These are phyloP conservation scores for Rostratula benghalensis DNA, from an alignment of 2,113 vertebrate species.

Conservation along the genomic window DNA sequence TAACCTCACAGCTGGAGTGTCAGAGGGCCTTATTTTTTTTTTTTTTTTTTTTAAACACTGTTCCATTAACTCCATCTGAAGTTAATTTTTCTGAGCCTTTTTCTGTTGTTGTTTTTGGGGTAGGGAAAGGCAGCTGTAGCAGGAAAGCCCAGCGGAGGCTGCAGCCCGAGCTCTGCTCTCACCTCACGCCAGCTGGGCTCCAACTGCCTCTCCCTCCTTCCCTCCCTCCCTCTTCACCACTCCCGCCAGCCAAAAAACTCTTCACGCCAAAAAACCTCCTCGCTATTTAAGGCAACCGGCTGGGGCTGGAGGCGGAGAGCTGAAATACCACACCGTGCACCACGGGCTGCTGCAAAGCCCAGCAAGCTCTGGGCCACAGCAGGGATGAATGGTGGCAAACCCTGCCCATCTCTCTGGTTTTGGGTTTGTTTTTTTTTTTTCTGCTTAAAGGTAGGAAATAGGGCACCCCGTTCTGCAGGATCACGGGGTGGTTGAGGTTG, in stretches of 20 bases:
- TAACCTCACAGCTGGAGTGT: not conserved
- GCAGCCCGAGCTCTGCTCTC: not conserved
- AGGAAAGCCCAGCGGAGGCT: constrained; percentile 20
- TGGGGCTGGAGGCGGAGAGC: not conserved
- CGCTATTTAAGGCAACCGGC: constrained; percentile 31
- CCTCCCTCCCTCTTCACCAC: not conserved
- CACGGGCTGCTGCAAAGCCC: not conserved
- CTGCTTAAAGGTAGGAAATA: not conserved
- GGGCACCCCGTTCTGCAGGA: not conserved
- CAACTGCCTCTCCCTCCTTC: not conserved
- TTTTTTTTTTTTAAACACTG: not conserved
- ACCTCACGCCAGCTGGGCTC: constrained; percentile 31
- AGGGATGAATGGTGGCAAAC: not conserved
- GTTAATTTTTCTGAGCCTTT: not conserved
- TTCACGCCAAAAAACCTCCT: not conserved
- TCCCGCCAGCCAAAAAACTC: not conserved
- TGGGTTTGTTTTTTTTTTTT: not conserved
- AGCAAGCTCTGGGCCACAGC: not conserved
- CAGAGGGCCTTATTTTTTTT: not conserved
- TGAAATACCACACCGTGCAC: not conserved
- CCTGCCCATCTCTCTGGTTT: not conserved
- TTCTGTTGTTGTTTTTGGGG: not conserved
- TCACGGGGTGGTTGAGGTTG: not conserved
- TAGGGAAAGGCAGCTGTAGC: constrained; percentile 37
- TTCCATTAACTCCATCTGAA: constrained; percentile 28